phyloP scores from a whole-genome alignment of 2,888 invertebrate species.

The Margaritifera margaritifera region DNA sequence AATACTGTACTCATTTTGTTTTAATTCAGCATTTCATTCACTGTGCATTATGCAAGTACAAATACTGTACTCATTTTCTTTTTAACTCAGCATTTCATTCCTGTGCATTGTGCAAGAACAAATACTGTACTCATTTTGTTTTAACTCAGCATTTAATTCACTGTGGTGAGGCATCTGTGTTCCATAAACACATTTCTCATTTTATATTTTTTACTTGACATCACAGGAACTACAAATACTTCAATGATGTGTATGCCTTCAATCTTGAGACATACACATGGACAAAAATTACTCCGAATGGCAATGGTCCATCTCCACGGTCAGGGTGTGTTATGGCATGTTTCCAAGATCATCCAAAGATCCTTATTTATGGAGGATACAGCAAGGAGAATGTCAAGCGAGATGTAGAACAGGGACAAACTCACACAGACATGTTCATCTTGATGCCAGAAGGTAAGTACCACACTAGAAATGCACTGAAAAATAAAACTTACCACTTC shows the following conservation, averaged over 20 bases:
- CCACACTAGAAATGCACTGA: background rate
- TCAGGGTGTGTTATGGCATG: slow-evolving; percentile 84
- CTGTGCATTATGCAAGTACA: no score
- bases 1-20: no score
- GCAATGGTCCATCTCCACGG: slow-evolving; percentile 82
- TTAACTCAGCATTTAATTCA: background rate
- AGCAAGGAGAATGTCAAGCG: slow-evolving; percentile 83
- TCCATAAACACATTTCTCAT: background rate
- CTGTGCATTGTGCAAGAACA: no score
- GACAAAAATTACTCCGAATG: slow-evolving; percentile 80
- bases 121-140: no score
- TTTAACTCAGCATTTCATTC: background rate
- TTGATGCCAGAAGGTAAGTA: slow-evolving; percentile 61
- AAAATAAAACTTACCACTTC: no score
- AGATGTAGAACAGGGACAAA: slow-evolving; percentile 82
- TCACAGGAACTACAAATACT: slow-evolving; percentile 86
- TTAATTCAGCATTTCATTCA: background rate
- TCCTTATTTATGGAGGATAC: slow-evolving; percentile 85
- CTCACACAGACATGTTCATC: slow-evolving; percentile 82
- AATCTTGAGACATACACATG: slow-evolving; percentile 86
- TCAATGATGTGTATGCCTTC: slow-evolving; percentile 89
- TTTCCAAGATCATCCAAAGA: slow-evolving; percentile 74
- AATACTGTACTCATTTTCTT: no score
- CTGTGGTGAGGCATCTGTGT: background rate
- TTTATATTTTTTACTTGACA: background rate